Evolutionary conservation across 2,797 vertebrate genomes (phyloP).

Genomic region (Harpagifer antarcticus): DNA sequence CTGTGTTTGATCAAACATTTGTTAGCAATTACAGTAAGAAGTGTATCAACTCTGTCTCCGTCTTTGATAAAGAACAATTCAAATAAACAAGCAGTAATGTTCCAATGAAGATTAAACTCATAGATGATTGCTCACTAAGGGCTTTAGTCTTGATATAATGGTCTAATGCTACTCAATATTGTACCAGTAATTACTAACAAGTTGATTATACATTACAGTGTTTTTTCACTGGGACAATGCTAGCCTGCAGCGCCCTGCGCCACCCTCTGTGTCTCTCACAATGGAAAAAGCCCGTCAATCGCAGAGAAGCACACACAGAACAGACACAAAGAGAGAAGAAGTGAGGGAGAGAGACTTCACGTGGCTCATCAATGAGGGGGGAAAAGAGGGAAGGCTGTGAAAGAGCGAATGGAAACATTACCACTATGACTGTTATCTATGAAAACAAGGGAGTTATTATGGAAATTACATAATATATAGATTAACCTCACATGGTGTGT

Average conservation of each 20-base stretch:
- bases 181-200: slow-evolving; percentile 38
- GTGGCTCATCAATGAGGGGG: slow-evolving; percentile 43
- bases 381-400: slow-evolving; percentile 34
- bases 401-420: slow-evolving; percentile 57
- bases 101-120: slow-evolving; percentile 5
- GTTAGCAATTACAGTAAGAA: slow-evolving; percentile 8
- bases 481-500: not conserved
- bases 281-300: slow-evolving; percentile 41
- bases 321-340: not conserved
- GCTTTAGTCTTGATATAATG: slow-evolving; percentile 10
- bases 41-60: slow-evolving; percentile 10
- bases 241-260: slow-evolving; percentile 23
- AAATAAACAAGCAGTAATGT: slow-evolving; percentile 15
- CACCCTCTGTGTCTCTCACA: slow-evolving; percentile 45
- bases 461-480: slow-evolving; percentile 1
- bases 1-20: slow-evolving; percentile 17
- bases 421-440: slow-evolving; percentile 65
- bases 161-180: slow-evolving; percentile 21
- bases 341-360: slow-evolving; percentile 13
- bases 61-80: not conserved
- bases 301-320: slow-evolving; percentile 27
- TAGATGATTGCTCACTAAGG: slow-evolving; percentile 10
- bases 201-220: slow-evolving; percentile 27
- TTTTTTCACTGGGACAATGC: slow-evolving; percentile 16
- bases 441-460: slow-evolving; percentile 22